Base-by-base conservation (phyloP, 64 coral and sea anemone genomes). In the Actinia tenebrosa region DNA sequence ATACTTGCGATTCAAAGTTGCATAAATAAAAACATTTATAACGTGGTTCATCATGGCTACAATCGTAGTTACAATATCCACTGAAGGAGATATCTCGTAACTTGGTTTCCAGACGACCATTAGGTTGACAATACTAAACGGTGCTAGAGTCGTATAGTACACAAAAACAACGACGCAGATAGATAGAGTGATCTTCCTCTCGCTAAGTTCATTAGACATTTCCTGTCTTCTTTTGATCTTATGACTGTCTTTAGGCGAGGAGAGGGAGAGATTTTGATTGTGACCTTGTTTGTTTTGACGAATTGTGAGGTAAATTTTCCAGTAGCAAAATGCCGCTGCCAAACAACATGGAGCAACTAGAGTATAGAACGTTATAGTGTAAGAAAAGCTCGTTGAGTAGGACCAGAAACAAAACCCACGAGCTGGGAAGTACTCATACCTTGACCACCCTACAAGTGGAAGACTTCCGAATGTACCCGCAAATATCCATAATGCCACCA, bases 1-100 rank as follows among this genome's bases (percentile, higher is more conserved):
- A 61, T 91, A 91, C 42, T 86, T 87, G 68, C 89, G 47, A 20
- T 87, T 79, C 52, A 81, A 82, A 13, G 81, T 52, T 4, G 89
- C 80, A 80, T 91, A 91, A 87, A 91, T 91, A 55, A 91, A 91
- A 5, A 91, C 89, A 87, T 91, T 91, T 11, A 82, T 87, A 50
- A 46, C 84, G 22, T 91, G 84, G 45, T 91, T 91, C 7, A 75
- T 75, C 56, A 82, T 78, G 56, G 89, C 89, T 22, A 91, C 5
- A 16, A 91, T 7, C 16, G 79, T 87, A 44, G 89, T 91, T 5
- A 30, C 19, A 6, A 91, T 27, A 19, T 91, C 89, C 7, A 91
- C 4, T 52, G 55, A 79, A 5, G 89, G 89, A 5, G 89, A 45
- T 30, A 91, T 86, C n/a, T 82, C 6, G 53, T 80, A 62, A 11